These are phyloP conservation scores for Bombus sibiricus DNA, from an alignment of 1,140 invertebrate species.

Conservation along the genomic window DNA sequence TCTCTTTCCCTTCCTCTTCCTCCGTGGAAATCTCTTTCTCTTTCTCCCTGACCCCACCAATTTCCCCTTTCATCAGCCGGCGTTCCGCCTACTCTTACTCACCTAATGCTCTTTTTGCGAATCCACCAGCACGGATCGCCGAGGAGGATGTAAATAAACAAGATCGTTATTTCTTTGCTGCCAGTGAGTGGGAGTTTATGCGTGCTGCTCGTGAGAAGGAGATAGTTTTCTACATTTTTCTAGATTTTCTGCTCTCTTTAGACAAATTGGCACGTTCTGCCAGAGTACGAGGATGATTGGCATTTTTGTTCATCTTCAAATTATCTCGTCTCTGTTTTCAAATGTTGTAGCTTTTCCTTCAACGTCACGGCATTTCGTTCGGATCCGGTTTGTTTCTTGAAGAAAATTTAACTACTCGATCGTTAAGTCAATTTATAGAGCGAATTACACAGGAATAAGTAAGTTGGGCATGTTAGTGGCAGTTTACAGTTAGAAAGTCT, in stretches of 20 bases:
- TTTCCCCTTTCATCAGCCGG: slow-evolving; percentile 52
- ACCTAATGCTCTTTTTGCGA: slow-evolving; percentile 24
- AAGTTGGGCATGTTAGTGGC: no score
- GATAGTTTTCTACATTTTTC: background rate
- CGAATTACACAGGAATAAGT: no score
- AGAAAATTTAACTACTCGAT: no score
- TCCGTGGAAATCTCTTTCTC: slow-evolving; percentile 36
- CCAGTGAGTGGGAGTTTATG: background rate
- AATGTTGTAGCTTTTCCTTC: no score
- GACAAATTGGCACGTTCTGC: background rate
- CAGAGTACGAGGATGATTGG: no score
- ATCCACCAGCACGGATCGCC: background rate
- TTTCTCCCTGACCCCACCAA: slow-evolving; percentile 1
- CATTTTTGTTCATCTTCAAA: no score
- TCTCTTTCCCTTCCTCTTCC: background rate
- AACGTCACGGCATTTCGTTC: no score
- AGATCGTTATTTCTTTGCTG: slow-evolving; percentile 18
- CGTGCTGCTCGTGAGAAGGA: background rate
- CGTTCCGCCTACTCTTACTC: slow-evolving; percentile 27
- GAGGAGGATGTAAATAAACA: slow-evolving; percentile 30
- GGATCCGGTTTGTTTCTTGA: no score
- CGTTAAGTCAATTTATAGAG: no score
- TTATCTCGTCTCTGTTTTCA: no score
- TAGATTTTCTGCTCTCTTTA: background rate
- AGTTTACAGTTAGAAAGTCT: no score